These are phyloP conservation scores for Adelges cooleyi DNA, from an alignment of 1,140 invertebrate species.

Conservation along the genomic window DNA sequence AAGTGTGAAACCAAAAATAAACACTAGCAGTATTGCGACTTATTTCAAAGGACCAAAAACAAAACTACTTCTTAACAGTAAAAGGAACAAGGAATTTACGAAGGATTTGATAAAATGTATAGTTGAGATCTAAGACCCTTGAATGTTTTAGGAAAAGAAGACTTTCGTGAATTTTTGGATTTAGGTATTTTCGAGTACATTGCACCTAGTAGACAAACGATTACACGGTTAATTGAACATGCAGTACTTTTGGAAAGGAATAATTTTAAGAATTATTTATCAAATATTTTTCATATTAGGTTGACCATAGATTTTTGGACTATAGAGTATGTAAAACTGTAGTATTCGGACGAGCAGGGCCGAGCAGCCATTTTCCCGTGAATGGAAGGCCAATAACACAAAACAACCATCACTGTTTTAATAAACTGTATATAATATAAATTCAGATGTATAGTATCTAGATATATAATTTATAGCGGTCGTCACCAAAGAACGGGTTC, in stretches of 20 bases:
- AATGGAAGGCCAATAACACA: no score
- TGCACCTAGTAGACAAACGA: neutral
- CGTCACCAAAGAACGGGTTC: no score
- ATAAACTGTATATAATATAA: no score
- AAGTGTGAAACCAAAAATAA: conserved; percentile 2
- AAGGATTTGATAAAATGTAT: no score
- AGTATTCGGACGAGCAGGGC: no score
- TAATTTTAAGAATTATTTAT: conserved; percentile 7
- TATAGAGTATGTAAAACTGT: no score
- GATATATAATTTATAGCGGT: no score
- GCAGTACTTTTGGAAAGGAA: conserved; percentile 1
- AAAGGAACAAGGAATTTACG: no score
- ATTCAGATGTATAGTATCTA: no score
- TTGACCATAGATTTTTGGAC: conserved; percentile 8
- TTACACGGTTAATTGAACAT: neutral
- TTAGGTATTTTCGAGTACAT: neutral
- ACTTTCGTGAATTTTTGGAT: conserved; percentile 1
- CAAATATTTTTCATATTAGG: conserved; percentile 2
- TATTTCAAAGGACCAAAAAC: conserved; percentile 4
- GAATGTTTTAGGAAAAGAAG: neutral
- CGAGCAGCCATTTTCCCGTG: no score
- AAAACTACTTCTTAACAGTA: no score
- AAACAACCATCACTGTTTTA: no score
- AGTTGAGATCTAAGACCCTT: neutral
- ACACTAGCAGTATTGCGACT: neutral